Evolutionary conservation across 2,888 invertebrate species (phyloP), one percentile per base, ranked within the genome.

Genomic region (Seira sanloemensis): DNA sequence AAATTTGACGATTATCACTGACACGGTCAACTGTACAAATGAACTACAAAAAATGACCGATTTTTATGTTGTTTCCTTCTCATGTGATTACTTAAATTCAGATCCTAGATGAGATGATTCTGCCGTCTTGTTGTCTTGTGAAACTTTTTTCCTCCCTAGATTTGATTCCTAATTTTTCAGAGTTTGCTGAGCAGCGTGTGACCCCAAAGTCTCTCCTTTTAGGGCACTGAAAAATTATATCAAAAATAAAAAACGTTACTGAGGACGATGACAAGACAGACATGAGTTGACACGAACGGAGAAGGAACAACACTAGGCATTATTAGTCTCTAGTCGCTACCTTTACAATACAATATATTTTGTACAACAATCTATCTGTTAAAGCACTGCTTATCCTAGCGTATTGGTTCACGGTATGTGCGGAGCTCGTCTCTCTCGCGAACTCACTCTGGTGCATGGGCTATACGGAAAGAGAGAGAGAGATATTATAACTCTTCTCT

Each of bases 251-350:
- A 58, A 75, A 37, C 75, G 75, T 25, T 75, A 26, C 65, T 37
- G 46, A 66, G 71, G 73, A 68, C 58, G 68, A 75, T 80, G 80
- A 74, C 80, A 80, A 80, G 74, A 19, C 66, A 71, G 79, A 79
- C 79, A 80, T 74, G 75, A 80, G 74, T 80, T 80, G 80, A 80
- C 80, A 80, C 80, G 75, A 80, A 71, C 80, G 80, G 80, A 80
- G 75, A 80, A 80, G 80, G 80, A 80, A 80, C 80, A 80, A 80
- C 80, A 80, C 80, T 80, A 80, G 80, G 73, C 69, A 80, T 68
- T 75, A 69, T 75, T 75, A 69, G 66, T 50, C 50, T 67, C 50
- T 67, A 76, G 46, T 19, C 54, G 73, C 62, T 80, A 80, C 80
- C 80, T 79, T 79, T 79, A 66, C 79, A 80, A 54, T 67, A 21